Evolutionary conservation across 2,113 vertebrate species (phyloP), one percentile per base, ranked within the genome.

Genomic region (Carassius carassius): DNA sequence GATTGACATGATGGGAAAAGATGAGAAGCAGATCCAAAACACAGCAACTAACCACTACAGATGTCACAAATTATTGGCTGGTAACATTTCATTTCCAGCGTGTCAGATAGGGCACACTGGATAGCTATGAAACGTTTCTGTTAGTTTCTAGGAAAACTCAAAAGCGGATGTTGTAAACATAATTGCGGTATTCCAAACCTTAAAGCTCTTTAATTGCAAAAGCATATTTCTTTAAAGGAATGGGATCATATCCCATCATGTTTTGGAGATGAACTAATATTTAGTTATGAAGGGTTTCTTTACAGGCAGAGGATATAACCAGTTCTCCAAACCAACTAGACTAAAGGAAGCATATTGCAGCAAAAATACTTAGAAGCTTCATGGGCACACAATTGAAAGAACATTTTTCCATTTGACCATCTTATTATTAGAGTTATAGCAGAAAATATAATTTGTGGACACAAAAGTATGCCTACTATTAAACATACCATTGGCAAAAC

Each of bases 1-100:
- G 32, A 72, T 37, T 35, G 32, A 77, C 19, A 23, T 16, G 25
- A 73, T 21, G 47, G 65, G 49, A 41, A 62, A 86, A 51, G 25
- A 13, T 0, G 1, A 35, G 62, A 35, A 23, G 19, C 19, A 35
- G 4, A 5, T 72, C 19, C 35, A 62, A 73, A 83, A 70, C 77
- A 35, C 32, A n/a, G 19, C 16, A 65, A 83, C 81, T 21, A 65
- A 83, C 81, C 81, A 74, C 29, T 21, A 54, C 2, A 54, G 56
- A 84, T n/a, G 25, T 56, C 67, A 44, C 35, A 74, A 75, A 81
- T 76, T 63, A 84, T 41, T 47, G 56, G 37, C 78, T 79, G 75
- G 25, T 16, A 37, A 60, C 80, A 23, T 56, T 62, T 65, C 7
- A 32, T 74, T 80, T 80, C 54, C 75, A n/a, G 80, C 5, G 14